These are phyloP conservation scores for Helicoverpa zea DNA, from an alignment of 1,140 invertebrate genomes.

Conservation along the genomic window DNA sequence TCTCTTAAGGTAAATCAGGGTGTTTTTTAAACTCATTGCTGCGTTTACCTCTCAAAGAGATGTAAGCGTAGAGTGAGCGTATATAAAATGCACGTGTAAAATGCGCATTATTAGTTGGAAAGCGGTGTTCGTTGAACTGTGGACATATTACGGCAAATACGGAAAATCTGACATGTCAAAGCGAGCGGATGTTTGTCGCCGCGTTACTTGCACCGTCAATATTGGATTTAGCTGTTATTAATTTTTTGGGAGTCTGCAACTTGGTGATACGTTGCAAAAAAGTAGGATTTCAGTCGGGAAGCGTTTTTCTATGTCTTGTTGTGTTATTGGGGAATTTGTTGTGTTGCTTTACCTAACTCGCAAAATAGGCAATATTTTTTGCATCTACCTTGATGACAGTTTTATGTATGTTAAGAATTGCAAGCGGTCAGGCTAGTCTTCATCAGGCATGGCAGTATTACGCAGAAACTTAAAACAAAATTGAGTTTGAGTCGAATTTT, in stretches of 20 bases:
- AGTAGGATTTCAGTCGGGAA: not conserved
- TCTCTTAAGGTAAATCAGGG: not conserved
- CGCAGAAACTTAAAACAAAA: no score
- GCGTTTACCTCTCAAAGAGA: slow-evolving; percentile 4
- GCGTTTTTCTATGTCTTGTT: not conserved
- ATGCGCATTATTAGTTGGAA: slow-evolving; percentile 25
- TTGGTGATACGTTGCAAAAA: not conserved
- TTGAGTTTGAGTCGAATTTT: no score
- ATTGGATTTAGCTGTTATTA: slow-evolving; percentile 35
- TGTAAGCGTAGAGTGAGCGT: not conserved
- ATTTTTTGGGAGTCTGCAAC: slow-evolving; percentile 3
- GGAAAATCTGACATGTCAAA: slow-evolving; percentile 33
- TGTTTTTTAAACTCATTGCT: not conserved
- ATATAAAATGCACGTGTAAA: slow-evolving; percentile 18
- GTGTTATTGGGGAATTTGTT: not conserved
- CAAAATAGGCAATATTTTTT: no score
- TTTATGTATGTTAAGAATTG: no score
- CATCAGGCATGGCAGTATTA: no score
- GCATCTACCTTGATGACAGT: no score
- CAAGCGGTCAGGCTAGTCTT: no score
- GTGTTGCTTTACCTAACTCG: no score
- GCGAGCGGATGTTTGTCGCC: slow-evolving; percentile 17
- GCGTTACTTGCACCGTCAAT: slow-evolving; percentile 21
- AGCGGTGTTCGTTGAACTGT: slow-evolving; percentile 12
- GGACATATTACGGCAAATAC: slow-evolving; percentile 26